Base-by-base conservation (phyloP, 2,797 vertebrate genomes). In the Microtus obscurus region DNA sequence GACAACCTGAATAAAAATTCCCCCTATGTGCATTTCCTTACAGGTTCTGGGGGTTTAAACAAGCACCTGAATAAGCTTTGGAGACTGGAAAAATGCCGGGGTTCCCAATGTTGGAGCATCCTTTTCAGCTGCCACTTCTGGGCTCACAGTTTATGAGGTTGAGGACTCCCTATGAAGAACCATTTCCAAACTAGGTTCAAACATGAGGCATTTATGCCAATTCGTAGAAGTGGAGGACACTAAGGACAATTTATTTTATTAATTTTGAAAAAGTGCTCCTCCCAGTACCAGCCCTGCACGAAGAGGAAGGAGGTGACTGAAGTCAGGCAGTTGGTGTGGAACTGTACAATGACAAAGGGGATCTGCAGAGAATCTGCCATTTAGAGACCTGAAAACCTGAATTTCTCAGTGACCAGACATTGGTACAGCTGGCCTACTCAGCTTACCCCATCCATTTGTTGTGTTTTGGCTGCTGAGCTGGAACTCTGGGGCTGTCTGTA, bases 1-100 rank as follows among this genome's bases (percentile, higher is more conserved):
- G 98, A 95, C 96, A 97, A 96, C 94, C 95, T 98, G 94, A 96
- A 93, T 98, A 97, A 98, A 98, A 98, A 98, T 95, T 97, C 98
- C 97, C 97, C 94, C 76, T 91, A 31, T 96, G 94, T 93, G 96
- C 97, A 96, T 97, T 98, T 98, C 95, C 96, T 93, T 96, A 1
- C 17, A 94, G 96, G 71, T 81, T 97, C 97, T 93, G 51, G 78
- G 92, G 90, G 45, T 90, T 98, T 98, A 97, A 98, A 91, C 87
- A 97, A 97, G 97, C 98, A 98, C 98, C 98, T 98, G 98, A 98
- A 96, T 97, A 98, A 98, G 98, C 98, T 97, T 98, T 95, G 96
- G 95, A 97, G 94, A 96, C 16, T 79, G 97, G 97, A 98, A 94
- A 97, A 97, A 97, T 97, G 98, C 97, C 97, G 95, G 91, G 37